Base-by-base conservation (phyloP, 2,888 invertebrate species). In the Leptopilina drosophilae region DNA sequence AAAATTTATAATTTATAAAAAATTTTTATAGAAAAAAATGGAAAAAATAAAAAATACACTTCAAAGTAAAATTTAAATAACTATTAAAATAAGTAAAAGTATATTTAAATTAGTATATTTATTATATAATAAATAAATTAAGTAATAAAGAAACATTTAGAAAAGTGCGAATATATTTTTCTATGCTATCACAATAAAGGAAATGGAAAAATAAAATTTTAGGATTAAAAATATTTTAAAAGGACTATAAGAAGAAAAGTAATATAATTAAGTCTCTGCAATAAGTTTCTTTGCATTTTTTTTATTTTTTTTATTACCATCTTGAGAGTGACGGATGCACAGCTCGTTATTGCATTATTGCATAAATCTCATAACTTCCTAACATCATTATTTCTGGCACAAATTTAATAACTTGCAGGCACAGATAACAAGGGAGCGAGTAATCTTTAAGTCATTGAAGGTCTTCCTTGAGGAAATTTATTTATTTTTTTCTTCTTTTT, bases 251-350 rank as follows among this genome's bases (percentile, higher is more conserved):
- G 20, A 62, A 20, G 62, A 20, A 20, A 20, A 20, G 20, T 62
- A 62, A 62, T 62, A 62, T 62, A 62, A n/a, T 62, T 62, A 62
- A 62, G 62, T 62, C 15, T 42, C 33, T 59, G 59, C 14, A 62
- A 62, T 62, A 62, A 62, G 62, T 62, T 62, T 59, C 56, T 20
- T 62, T 62, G 62, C 62, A 62, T 62, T 62, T 62, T 62, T n/a
- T 12, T 26, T 26, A n/a, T 62, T 62, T 20, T 12, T 69, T 26
- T n/a, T 20, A 69, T 69, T 42, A 12, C 2, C 46, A 69, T 12
- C 11, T 20, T 69, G 20, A 12, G 20, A 46, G 67, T 67, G 49
- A 46, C 20, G 49, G 20, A 67, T 9, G 62, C 49, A 49, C 49
- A 49, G 49, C 20, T 62, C 62, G 49, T 67, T 67, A 11, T 15